Base-by-base conservation (phyloP, 2,888 invertebrate species). In the Synergus japonicus region DNA sequence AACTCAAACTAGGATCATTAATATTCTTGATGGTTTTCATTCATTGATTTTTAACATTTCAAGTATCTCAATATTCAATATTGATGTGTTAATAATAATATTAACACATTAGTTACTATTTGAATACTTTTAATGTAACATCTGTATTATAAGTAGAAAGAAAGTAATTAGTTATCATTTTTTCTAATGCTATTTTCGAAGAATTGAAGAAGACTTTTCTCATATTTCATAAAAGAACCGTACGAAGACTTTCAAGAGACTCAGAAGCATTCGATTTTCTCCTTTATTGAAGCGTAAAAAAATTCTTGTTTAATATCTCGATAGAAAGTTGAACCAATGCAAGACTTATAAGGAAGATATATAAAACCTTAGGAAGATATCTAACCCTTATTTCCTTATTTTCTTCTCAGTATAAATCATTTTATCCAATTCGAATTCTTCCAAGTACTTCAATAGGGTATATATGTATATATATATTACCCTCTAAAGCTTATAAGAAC, bases 221-320 rank as follows among this genome's bases (percentile, higher is more conserved):
- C 13, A 67, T 67, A 44, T 10, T 44, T 46, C 22, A 43, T 67
- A 44, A 18, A 46, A 67, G 18, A 22, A 44, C 44, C 18, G 22
- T 5, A 66, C 43, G 44, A 66, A 66, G 22, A 66, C 12, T 44
- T 66, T 67, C 44, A 65, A 65, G 37, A 65, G 41, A 65, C 65
- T 65, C 65, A 65, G 41, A 41, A 65, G 41, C 41, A 41, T 37
- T 65, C 41, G 41, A 65, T 41, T 65, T 65, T 65, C 41, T 41
- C n/a, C 37, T 41, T 65, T 65, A 65, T 65, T 65, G 41, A 65
- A 65, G n/a, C 29, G 65, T 65, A 65, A 65, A 41, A 29, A 29
- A 29, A 29, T 29, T 29, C 29, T 29, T 29, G 3, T 29, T 65
- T 41, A 13, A 65, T 65, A 65, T 41, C 65, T 7, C 41, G 9